Base-by-base conservation (phyloP, 2,797 vertebrate genomes). In the Echeneis naucrates region DNA sequence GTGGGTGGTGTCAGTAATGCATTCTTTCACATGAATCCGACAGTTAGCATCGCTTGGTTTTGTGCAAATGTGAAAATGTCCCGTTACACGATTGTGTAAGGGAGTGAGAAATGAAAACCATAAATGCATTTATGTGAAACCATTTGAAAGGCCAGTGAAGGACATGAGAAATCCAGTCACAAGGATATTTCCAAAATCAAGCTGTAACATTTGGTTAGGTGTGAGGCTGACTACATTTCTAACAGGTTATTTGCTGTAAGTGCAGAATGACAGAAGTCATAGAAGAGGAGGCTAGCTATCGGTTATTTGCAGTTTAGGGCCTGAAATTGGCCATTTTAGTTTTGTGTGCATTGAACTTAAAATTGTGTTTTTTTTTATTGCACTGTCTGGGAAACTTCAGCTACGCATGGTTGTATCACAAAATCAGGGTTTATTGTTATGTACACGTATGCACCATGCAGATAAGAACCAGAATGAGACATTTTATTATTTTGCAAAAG, bases 171-270 rank as follows among this genome's bases (percentile, higher is more conserved):
- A 33, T 6, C 2, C 24, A 16, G 7, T 62, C 44, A 51, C 38
- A 12, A 4, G 21, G 12, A 52, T 62, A 27, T 54, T 45, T 68
- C 19, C n/a, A 55, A 50, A 7, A 58, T 50, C 9, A 50, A 32
- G 35, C 52, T 62, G 44, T 21, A 19, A 1, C 35, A n/a, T 61
- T 57, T 12, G 2, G 50, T 60, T 30, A 55, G 26, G 10, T 14
- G 33, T 59, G 21, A 40, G 6, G 33, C 35, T 40, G 68, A 63
- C n/a, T 32, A 51, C 50, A 51, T 57, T 30, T 17, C 45, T 6
- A 37, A 27, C 40, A 32, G 12, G 54, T 60, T 17, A 52, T 64
- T 42, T 55, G 19, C 32, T 40, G 23, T 27, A 30, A 51, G 37
- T 40, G 13, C 5, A 27, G 0, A 33, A 26, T 30, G 32, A 23